These are phyloP conservation scores for Drosophila barbarae DNA, from an alignment of 2,888 invertebrate genomes.

Conservation along the genomic window DNA sequence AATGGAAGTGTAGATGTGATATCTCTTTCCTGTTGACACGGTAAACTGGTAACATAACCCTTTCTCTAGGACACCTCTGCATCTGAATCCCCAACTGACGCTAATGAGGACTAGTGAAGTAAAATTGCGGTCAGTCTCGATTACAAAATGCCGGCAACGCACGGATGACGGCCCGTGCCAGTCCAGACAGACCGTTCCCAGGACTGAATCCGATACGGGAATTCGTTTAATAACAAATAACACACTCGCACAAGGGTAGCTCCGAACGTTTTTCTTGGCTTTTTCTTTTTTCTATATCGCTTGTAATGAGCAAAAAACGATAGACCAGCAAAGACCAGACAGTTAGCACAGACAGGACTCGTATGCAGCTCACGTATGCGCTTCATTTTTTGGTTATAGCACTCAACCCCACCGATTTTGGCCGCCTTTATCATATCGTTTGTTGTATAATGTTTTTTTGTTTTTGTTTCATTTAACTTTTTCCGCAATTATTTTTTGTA, in stretches of 20 bases:
- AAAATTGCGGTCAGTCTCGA: slow-evolving; percentile 69
- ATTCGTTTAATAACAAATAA: slow-evolving; percentile 64
- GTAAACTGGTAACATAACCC: slow-evolving; percentile 13
- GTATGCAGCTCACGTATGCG: slow-evolving; percentile 68
- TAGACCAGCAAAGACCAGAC: slow-evolving; percentile 27
- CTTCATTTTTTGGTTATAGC: slow-evolving; percentile 73
- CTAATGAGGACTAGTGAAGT: slow-evolving; percentile 55
- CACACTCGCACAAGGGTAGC: slow-evolving; percentile 56
- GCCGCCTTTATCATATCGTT: slow-evolving; percentile 8
- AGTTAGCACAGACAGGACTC: slow-evolving; percentile 17
- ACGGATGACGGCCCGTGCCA: slow-evolving; percentile 47
- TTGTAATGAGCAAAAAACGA: slow-evolving; percentile 65
- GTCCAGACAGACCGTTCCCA: slow-evolving; percentile 23
- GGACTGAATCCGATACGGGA: slow-evolving; percentile 31
- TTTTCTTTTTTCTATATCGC: slow-evolving; percentile 29
- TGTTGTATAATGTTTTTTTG: neutral
- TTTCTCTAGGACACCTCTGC: no score
- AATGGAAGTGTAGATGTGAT: slow-evolving; percentile 40
- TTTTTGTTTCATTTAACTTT: slow-evolving; percentile 23
- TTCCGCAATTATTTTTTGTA: slow-evolving; percentile 23
- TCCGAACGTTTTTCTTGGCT: slow-evolving; percentile 30
- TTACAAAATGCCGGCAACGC: slow-evolving; percentile 56
- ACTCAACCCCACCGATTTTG: slow-evolving; percentile 21
- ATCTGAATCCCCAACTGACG: slow-evolving; percentile 1
- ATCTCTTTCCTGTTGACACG: slow-evolving; percentile 51